These are phyloP conservation scores for Ectropis grisescens DNA, from an alignment of 1,140 invertebrate species.

Conservation along the genomic window DNA sequence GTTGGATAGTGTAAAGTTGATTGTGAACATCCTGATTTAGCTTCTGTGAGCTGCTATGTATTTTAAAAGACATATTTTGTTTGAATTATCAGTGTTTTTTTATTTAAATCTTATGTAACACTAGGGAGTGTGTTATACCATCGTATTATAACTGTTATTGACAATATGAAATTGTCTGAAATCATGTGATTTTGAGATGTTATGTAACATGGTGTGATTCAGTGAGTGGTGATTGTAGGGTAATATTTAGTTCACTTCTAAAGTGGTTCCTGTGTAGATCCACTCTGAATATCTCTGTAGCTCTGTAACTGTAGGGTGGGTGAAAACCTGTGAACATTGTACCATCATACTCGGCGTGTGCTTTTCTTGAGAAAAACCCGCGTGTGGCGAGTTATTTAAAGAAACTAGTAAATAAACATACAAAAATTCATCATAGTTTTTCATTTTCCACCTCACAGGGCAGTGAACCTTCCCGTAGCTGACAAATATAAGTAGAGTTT, in stretches of 20 bases:
- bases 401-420: slow-evolving; percentile 46
- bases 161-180: slow-evolving; percentile 29
- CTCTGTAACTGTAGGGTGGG: slow-evolving; percentile 20
- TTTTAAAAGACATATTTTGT: no score
- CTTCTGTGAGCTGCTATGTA: no score
- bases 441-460: no score
- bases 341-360: slow-evolving; percentile 21
- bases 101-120: no score
- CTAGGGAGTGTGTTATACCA: slow-evolving; percentile 24
- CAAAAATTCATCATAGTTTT: slow-evolving; percentile 27
- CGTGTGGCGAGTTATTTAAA: slow-evolving; percentile 33
- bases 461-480: no score
- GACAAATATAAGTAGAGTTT: no score
- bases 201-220: slow-evolving; percentile 42
- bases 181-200: slow-evolving; percentile 49
- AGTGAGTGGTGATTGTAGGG: slow-evolving; percentile 22
- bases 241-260: slow-evolving; percentile 21
- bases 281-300: slow-evolving; percentile 15
- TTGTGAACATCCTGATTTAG: no score
- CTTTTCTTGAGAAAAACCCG: slow-evolving; percentile 60
- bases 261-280: slow-evolving; percentile 17
- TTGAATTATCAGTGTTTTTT: no score
- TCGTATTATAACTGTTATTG: slow-evolving; percentile 17
- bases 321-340: slow-evolving; percentile 23
- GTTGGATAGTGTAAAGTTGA: slow-evolving; percentile 9